A percentile compares a stretch with the other conserved stretches of the same genome.
These are phyloP conservation scores for Zenarchopterus dispar DNA, from an alignment of 2,797 vertebrate genomes.

Conservation along the genomic window DNA sequence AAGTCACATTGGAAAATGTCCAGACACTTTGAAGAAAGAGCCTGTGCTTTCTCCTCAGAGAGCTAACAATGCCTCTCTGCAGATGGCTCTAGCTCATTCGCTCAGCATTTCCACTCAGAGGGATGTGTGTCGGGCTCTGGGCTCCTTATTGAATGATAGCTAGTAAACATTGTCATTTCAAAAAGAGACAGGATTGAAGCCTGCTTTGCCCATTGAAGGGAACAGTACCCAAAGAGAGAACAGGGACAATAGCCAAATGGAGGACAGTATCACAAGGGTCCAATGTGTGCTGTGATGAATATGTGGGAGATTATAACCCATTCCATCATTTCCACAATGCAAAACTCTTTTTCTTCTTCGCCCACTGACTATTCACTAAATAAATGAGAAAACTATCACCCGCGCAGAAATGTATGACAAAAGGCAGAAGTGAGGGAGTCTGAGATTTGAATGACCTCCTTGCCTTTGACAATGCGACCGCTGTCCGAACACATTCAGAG, in stretches of 20 bases:
- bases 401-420: constrained; percentile 81
- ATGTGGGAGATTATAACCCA: constrained; percentile 85
- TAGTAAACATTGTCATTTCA: constrained; percentile 81
- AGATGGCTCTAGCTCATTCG: constrained; percentile 40
- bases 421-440: constrained; percentile 72
- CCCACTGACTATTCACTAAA: constrained; percentile 84
- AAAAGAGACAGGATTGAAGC: constrained; percentile 80
- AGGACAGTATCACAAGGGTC: constrained; percentile 78
- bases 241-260: constrained; percentile 80
- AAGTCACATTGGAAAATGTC: no score
- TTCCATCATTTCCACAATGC: constrained; percentile 87
- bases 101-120: constrained; percentile 54
- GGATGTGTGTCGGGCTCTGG: constrained; percentile 62
- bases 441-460: constrained; percentile 82
- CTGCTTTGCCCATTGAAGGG: constrained; percentile 71
- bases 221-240: constrained; percentile 63
- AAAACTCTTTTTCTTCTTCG: constrained; percentile 77
- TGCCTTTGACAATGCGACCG: constrained; percentile 77
- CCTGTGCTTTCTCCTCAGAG: constrained; percentile 28
- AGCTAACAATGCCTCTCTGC: constrained; percentile 49
- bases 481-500: constrained; percentile 79
- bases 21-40: no score
- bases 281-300: constrained; percentile 84
- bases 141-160: constrained; percentile 76
- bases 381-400: constrained; percentile 88